These are phyloP conservation scores for Benthosema pterotum DNA, from an alignment of 2,797 vertebrate species.

Conservation along the genomic window DNA sequence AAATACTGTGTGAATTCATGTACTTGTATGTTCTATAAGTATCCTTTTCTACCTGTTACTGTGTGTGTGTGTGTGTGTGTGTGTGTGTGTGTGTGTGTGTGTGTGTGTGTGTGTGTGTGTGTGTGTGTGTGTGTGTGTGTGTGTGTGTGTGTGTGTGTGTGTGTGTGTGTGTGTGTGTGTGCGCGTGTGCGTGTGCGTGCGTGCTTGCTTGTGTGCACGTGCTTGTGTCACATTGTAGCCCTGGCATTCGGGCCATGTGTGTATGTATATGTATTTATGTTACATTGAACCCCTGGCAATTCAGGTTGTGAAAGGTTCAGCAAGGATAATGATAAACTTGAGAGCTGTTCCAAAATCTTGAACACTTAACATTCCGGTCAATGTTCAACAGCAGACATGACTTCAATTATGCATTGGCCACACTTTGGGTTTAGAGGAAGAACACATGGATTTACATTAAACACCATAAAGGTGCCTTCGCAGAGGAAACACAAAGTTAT, in stretches of 20 bases:
- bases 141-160: not conserved
- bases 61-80: conserved; percentile 1
- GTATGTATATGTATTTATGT: conserved; percentile 23
- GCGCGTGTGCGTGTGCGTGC: not conserved
- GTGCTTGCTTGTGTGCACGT: not conserved
- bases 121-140: not conserved
- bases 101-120: conserved; percentile 4
- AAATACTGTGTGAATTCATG: not conserved
- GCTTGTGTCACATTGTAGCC: too few relatives aligned
- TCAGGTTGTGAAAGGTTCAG: conserved; percentile 40
- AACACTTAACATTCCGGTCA: conserved; percentile 31
- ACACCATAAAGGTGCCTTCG: conserved; percentile 21
- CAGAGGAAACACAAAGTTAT: conserved; percentile 44
- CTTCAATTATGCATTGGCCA: conserved; percentile 17
- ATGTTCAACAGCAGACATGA: conserved; percentile 40
- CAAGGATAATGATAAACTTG: conserved; percentile 54
- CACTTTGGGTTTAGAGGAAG: conserved; percentile 16
- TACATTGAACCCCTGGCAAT: conserved; percentile 24
- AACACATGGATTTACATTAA: not conserved
- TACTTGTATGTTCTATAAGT: not conserved
- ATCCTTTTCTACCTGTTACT: not conserved
- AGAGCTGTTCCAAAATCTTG: conserved; percentile 40
- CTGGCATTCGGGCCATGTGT: not conserved
- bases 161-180: not conserved
- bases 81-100: conserved; percentile 1